Percentiles rank a stretch among this genome's conserved stretches.
Conservation (phyloP, 2,888 invertebrate genomes). For the Drosophila infuscata region DNA sequence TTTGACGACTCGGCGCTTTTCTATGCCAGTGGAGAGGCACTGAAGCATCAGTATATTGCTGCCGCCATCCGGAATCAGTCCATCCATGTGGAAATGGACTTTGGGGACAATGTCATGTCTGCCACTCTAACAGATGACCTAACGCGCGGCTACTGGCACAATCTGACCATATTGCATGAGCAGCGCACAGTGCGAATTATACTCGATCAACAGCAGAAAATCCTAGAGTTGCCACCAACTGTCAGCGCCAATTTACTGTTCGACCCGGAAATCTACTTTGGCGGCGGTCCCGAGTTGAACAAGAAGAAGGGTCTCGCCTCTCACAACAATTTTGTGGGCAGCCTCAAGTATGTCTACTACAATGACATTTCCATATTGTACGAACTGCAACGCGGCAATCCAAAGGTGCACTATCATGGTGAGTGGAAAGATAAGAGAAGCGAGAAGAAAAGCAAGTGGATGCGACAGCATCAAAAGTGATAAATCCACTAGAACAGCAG, state of each 20-base stretch:
- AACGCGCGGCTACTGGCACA: constrained; percentile 94
- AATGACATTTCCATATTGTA: constrained; percentile 96
- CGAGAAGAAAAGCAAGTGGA: background rate
- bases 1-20: constrained; percentile 96
- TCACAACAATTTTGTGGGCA: constrained; percentile 94
- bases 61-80: constrained; percentile 93
- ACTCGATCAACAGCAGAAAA: constrained; percentile 90
- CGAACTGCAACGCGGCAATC: constrained; percentile 93
- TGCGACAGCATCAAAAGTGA: background rate
- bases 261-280: constrained; percentile 97
- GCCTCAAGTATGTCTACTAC: constrained; percentile 96
- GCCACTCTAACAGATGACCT: constrained; percentile 89
- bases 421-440: constrained; percentile 42
- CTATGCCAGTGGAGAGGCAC: constrained; percentile 95
- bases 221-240: constrained; percentile 88
- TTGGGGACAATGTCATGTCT: constrained; percentile 92
- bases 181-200: constrained; percentile 90
- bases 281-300: constrained; percentile 93
- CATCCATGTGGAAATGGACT: constrained; percentile 94
- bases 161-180: constrained; percentile 93
- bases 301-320: constrained; percentile 93
- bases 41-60: constrained; percentile 94
- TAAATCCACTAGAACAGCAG: background rate
- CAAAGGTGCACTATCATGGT: constrained; percentile 92
- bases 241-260: constrained; percentile 91